phyloP scores from a whole-genome alignment of 2,113 vertebrate genomes.

The Noturus placidus region DNA sequence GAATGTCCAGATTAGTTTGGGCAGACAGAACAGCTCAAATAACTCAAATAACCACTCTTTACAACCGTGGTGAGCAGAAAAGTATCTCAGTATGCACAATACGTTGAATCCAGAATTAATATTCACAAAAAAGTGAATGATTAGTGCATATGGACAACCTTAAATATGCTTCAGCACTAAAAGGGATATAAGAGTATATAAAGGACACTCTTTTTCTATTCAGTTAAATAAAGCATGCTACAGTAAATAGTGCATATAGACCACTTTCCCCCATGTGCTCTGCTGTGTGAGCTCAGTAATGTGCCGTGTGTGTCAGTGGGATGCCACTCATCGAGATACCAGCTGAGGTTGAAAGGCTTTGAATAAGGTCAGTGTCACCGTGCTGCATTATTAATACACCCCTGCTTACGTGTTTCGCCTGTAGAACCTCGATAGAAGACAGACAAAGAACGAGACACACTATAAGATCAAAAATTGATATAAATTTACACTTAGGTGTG shows the following conservation, averaged over 20 bases:
- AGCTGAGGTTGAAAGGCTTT: slow-evolving; percentile 76
- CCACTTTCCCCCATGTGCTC: background rate
- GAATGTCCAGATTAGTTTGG: background rate
- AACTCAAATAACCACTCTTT: background rate
- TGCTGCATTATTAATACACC: slow-evolving; percentile 76
- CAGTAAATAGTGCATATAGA: background rate
- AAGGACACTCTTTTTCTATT: background rate
- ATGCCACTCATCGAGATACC: slow-evolving; percentile 74
- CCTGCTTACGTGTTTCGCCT: slow-evolving; percentile 74
- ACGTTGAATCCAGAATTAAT: background rate
- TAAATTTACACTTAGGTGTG: slow-evolving; percentile 68
- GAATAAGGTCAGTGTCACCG: slow-evolving; percentile 81
- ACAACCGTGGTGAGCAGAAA: background rate
- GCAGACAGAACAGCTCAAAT: background rate
- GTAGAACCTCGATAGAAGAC: slow-evolving; percentile 62
- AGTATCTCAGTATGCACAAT: background rate
- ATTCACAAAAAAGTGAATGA: background rate
- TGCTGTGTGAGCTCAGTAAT: slow-evolving; percentile 50
- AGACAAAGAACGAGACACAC: slow-evolving; percentile 61
- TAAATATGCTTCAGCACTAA: background rate
- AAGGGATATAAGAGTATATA: background rate
- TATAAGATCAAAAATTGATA: slow-evolving; percentile 73
- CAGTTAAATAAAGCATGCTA: slow-evolving; percentile 2
- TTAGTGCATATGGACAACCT: background rate
- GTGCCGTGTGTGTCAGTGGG: slow-evolving; percentile 66